phyloP scores from a whole-genome alignment of 2,888 invertebrate genomes.

The Acronicta psi region DNA sequence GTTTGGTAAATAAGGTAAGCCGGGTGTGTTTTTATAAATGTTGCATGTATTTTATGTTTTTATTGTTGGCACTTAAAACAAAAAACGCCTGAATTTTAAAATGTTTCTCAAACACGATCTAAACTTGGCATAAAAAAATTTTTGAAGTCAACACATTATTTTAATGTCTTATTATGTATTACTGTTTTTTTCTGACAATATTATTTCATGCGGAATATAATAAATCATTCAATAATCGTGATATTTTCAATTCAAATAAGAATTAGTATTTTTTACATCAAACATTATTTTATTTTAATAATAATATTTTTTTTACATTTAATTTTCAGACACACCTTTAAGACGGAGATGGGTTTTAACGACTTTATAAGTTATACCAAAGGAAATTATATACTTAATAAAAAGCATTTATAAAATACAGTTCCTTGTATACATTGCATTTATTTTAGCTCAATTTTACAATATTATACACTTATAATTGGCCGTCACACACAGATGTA shows the following conservation, averaged over 20 bases:
- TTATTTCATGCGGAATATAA: too few species aligned
- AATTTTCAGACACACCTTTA: slow-evolving; percentile 54
- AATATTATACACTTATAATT: slow-evolving; percentile 3
- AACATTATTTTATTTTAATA: neutral
- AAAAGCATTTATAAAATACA: slow-evolving; percentile 16
- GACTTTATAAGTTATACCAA: slow-evolving; percentile 58
- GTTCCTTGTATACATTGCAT: slow-evolving; percentile 29
- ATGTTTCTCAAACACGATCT: neutral
- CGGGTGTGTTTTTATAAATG: slow-evolving; percentile 38
- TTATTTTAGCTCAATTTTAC: slow-evolving; percentile 50
- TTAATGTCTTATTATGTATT: too few species aligned
- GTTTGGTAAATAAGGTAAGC: slow-evolving; percentile 41
- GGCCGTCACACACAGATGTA: neutral
- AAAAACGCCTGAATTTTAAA: too few species aligned
- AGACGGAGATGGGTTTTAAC: slow-evolving; percentile 19
- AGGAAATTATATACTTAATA: slow-evolving; percentile 49
- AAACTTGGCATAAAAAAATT: too few species aligned
- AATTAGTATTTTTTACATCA: neutral
- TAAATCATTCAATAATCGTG: too few species aligned
- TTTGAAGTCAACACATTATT: too few species aligned
- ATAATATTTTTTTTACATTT: neutral
- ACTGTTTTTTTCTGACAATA: too few species aligned
- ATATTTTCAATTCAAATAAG: too few species aligned
- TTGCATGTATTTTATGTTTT: slow-evolving; percentile 40
- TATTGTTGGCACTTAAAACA: neutral